Percentiles rank a stretch among this genome's conserved stretches.
These are phyloP conservation scores for Tokudaia muenninki DNA, from an alignment of 2,797 vertebrate species.

Conservation along the genomic window DNA sequence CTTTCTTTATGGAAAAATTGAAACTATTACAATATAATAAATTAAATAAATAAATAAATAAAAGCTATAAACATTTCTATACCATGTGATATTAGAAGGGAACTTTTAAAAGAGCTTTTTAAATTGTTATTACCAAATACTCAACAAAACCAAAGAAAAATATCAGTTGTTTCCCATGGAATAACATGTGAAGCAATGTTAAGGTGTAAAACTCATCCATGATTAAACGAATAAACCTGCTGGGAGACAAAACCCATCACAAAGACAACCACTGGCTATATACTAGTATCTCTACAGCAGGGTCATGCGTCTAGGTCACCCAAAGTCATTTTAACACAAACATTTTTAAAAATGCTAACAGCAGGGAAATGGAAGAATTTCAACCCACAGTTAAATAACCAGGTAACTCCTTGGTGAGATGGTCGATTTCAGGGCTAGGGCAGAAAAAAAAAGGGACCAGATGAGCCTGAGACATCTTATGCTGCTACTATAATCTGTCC, in stretches of 20 bases:
- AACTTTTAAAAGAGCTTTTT: not conserved
- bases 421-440: not conserved
- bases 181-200: not conserved
- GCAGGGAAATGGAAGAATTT: not conserved
- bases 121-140: constrained; percentile 29
- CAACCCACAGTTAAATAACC: not conserved
- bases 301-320: not conserved
- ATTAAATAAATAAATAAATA: not conserved
- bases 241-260: not conserved
- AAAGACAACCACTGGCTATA: not conserved
- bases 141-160: constrained; percentile 41
- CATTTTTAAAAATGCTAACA: not conserved
- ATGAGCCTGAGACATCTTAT: not conserved
- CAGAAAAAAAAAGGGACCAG: not conserved
- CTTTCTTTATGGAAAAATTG: constrained; percentile 14
- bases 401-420: not conserved
- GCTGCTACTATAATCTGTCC: not conserved
- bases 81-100: not conserved
- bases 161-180: not conserved
- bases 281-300: not conserved
- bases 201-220: not conserved
- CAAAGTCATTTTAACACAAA: constrained; percentile 17
- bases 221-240: not conserved
- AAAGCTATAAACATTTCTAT: constrained; percentile 6
- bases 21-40: not conserved